phyloP scores from a whole-genome alignment of 2,113 vertebrate species.

The Cisticola juncidis region DNA sequence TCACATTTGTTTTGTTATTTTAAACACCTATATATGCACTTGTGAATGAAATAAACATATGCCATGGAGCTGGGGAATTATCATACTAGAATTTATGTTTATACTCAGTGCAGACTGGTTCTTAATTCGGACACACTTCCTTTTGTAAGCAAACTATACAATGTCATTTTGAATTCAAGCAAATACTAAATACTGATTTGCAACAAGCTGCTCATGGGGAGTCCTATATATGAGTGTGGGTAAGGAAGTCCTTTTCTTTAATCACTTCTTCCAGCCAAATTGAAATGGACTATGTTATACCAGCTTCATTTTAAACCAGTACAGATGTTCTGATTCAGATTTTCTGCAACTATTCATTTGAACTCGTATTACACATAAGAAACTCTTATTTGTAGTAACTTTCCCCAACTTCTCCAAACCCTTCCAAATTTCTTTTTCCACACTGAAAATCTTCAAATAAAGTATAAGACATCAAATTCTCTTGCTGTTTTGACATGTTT shows the following conservation, averaged over 20 bases:
- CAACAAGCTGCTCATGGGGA: neutral
- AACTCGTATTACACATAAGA: neutral
- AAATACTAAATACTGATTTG: neutral
- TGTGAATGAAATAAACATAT: neutral
- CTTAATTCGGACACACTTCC: neutral
- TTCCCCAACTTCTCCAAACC: neutral
- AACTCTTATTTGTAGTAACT: neutral
- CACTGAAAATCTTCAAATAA: neutral
- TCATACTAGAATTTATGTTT: neutral
- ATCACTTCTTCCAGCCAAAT: neutral
- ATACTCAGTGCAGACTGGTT: neutral
- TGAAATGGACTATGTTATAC: neutral
- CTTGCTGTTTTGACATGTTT: neutral
- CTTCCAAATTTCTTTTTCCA: neutral
- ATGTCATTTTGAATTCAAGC: neutral
- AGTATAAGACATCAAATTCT: neutral
- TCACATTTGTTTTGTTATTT: neutral
- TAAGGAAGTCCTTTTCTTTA: neutral
- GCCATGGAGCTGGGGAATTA: neutral
- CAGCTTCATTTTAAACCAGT: neutral
- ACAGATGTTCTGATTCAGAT: neutral
- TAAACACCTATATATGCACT: neutral
- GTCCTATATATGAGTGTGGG: rapidly evolving
- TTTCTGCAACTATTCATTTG: neutral
- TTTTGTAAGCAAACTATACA: neutral